Evolutionary conservation across 2,797 vertebrate genomes (phyloP), one percentile per base, ranked within the genome.

Genomic region (Hydrophis major): DNA sequence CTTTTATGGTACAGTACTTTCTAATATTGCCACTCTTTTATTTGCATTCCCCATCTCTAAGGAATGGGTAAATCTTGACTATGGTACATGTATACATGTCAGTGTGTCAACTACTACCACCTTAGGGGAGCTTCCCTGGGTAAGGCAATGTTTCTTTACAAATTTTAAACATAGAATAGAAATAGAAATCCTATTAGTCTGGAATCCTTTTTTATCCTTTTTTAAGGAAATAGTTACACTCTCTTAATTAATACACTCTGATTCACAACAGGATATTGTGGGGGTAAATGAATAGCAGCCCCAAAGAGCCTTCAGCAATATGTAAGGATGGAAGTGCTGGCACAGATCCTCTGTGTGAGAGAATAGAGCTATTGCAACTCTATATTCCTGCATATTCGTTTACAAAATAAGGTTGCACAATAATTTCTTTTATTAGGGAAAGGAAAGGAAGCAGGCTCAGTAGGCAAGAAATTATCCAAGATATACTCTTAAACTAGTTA

Each of bases 391-490:
- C 37, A 1, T 91, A 61, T 55, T 90, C 63, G 27, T 90, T 32
- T 56, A 50, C 16, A 50, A 69, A 69, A 74, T 74, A 63, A 20
- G 61, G 57, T 87, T 61, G 56, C 37, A 74, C 57, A 61, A 63
- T 61, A n/a, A 60, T 91, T n/a, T 60, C 74, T 91, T 91, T 91
- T n/a, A 86, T 91, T 53, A 61, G 18, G 28, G 25, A 50, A 90
- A 86, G 25, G 25, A 63, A 63, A 63, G 11, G 4, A 63, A 63
- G 27, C 16, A 60, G 16, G 37, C 74, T 91, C 27, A 86, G 78
- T 50, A 53, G 18, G 57, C 10, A 50, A 53, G 18, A 61, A 63
- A 60, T 28, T 20, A 61, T 14, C 22, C 42, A 50, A 86, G 61
- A 86, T 86, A 42, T 47, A 61, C 18, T 6, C 50, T 55, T 53